phyloP scores from a whole-genome alignment of 1,140 invertebrate genomes.

The Cyphomyrmex costatus region DNA sequence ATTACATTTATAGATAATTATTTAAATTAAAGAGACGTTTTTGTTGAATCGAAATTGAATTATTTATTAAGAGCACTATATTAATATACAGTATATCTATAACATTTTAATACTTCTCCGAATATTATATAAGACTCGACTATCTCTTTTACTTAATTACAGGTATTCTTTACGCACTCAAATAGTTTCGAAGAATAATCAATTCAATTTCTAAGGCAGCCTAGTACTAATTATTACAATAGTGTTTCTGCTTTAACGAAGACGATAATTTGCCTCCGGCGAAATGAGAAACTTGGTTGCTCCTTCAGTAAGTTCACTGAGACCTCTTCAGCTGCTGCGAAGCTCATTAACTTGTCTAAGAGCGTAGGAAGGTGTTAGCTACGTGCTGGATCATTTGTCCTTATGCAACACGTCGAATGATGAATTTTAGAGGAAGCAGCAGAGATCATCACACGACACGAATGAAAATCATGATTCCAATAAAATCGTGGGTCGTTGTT shows the following conservation, averaged over 20 bases:
- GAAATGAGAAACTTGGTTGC: background rate
- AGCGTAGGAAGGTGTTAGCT: constrained; percentile 68
- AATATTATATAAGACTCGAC: background rate
- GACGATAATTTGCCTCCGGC: background rate
- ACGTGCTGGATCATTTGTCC: constrained; percentile 25
- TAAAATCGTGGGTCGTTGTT: constrained; percentile 42
- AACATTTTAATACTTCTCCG: background rate
- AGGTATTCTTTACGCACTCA: background rate
- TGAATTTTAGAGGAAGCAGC: constrained; percentile 31
- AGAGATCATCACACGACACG: background rate
- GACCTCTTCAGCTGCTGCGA: constrained; percentile 22
- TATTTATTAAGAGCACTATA: background rate
- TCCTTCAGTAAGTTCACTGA: constrained; percentile 27
- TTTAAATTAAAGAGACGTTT: background rate
- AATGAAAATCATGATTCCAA: constrained; percentile 31
- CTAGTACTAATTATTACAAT: constrained; percentile 23
- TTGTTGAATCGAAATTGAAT: background rate
- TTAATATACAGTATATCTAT: background rate
- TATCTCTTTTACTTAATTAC: background rate
- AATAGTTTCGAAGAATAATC: background rate
- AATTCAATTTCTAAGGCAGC: background rate
- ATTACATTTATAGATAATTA: background rate
- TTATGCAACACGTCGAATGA: constrained; percentile 11
- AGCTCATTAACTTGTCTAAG: constrained; percentile 58
- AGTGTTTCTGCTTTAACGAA: background rate